Evolutionary conservation across 1,140 invertebrate species (phyloP), one percentile per base, ranked within the genome.

Genomic region (Calosoma granatense): DNA sequence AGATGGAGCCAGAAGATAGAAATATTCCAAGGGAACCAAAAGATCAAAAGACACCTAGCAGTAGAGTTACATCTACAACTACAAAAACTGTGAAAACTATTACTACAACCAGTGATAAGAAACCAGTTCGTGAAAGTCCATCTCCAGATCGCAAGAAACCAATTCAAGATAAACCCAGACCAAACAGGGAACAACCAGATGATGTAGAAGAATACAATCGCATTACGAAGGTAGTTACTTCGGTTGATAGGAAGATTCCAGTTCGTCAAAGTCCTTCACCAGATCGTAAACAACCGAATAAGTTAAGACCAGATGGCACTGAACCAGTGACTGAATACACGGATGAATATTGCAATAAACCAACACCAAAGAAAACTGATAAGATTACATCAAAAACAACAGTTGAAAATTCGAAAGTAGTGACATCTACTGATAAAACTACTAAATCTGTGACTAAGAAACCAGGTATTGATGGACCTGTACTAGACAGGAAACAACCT

Each of bases 121-220:
- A 12, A 23, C 52, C 52, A 21, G 1, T 6, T 53, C 17, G 20
- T 20, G 52, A 53, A 9, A 36, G 26, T 36, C 26, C 26, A 22
- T 1, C 20, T 9, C 52, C 52, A 21, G 52, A 53, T 23, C 17
- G 20, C 20, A 51, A 51, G 19, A 36, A 36, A 36, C 61, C 61
- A 47, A 53, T 65, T 20, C 56, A 65, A 62, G 61, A 61, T 30
- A 54, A 17, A 15, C 36, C 55, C n/a, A n/a, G n/a, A n/a, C n/a
- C n/a, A n/a, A n/a, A n/a, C n/a, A n/a, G n/a, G n/a, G n/a, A n/a
- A n/a, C n/a, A n/a, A n/a, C n/a, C n/a, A n/a, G n/a, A n/a, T n/a
- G n/a, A n/a, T n/a, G n/a, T n/a, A n/a, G n/a, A n/a, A n/a, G n/a
- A n/a, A n/a, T n/a, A n/a, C n/a, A n/a, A n/a, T n/a, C 26, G 6